A percentile compares a stretch with the other conserved stretches of the same genome.
Conservation (phyloP, 2,888 invertebrate genomes). For the Busseola fusca region DNA sequence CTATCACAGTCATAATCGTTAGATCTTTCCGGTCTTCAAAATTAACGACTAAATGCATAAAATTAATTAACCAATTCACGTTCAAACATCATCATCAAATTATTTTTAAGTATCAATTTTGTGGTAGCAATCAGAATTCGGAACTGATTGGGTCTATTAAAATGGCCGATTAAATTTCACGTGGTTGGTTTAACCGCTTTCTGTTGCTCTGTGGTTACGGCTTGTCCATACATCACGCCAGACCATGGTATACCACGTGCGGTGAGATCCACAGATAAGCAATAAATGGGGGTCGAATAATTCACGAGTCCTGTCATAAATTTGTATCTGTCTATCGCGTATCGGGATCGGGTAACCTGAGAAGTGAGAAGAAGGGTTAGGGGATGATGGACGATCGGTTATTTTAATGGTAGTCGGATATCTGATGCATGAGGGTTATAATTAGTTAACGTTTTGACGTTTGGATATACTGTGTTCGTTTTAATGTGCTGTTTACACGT, state of each 20-base stretch:
- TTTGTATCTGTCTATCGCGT: constrained; percentile 80
- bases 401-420: constrained; percentile 55
- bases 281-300: constrained; percentile 66
- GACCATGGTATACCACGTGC: constrained; percentile 65
- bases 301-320: constrained; percentile 76
- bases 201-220: constrained; percentile 44
- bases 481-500: not conserved
- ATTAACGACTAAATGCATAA: constrained; percentile 45
- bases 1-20: constrained; percentile 21
- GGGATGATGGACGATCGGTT: constrained; percentile 56
- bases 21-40: constrained; percentile 42
- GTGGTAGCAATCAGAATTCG: constrained; percentile 55
- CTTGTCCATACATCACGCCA: constrained; percentile 55
- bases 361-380: constrained; percentile 62
- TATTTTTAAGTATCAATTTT: constrained; percentile 57
- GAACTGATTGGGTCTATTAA: constrained; percentile 48
- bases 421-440: constrained; percentile 48
- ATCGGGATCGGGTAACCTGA: constrained; percentile 78
- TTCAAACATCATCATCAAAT: constrained; percentile 54
- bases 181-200: constrained; percentile 48
- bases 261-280: constrained; percentile 76
- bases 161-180: constrained; percentile 55
- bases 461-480: not conserved
- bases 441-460: constrained; percentile 53
- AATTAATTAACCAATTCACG: constrained; percentile 54